Conservation (phyloP, 1,140 invertebrate species). For the Pogonus chalceus region DNA sequence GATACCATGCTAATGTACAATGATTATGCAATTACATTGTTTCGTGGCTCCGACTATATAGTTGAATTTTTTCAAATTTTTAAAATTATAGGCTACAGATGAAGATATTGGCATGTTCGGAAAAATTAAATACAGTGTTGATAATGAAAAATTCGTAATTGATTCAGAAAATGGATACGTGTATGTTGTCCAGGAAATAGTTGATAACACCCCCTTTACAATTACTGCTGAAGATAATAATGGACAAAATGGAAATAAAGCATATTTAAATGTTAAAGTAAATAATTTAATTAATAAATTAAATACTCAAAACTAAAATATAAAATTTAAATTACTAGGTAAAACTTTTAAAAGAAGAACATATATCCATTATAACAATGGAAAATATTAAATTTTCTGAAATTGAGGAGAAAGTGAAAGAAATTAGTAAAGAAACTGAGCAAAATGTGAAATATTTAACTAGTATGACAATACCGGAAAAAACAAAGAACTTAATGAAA, state of each 20-base stretch:
- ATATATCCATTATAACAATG: constrained; percentile 15
- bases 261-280: constrained; percentile 13
- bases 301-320: not conserved
- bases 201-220: constrained; percentile 10
- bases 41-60: no score
- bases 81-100: constrained; percentile 24
- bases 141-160: constrained; percentile 17
- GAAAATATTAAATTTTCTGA: constrained; percentile 17
- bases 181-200: constrained; percentile 22
- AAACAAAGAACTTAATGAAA: no score
- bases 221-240: constrained; percentile 18
- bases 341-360: constrained; percentile 12
- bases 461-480: not conserved
- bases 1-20: no score
- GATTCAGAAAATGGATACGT: constrained; percentile 23
- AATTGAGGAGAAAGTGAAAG: constrained; percentile 12
- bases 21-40: no score
- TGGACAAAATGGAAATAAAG: constrained; percentile 11
- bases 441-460: constrained; percentile 10
- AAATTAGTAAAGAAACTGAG: constrained; percentile 6
- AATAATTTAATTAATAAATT: no score
- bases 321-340: constrained; percentile 17
- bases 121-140: constrained; percentile 19
- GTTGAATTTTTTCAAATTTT: constrained; percentile 6
- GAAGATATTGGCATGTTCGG: constrained; percentile 21